These are phyloP conservation scores for Pseudanteris insignis DNA, from an alignment of 2,888 invertebrate genomes.

Conservation along the genomic window DNA sequence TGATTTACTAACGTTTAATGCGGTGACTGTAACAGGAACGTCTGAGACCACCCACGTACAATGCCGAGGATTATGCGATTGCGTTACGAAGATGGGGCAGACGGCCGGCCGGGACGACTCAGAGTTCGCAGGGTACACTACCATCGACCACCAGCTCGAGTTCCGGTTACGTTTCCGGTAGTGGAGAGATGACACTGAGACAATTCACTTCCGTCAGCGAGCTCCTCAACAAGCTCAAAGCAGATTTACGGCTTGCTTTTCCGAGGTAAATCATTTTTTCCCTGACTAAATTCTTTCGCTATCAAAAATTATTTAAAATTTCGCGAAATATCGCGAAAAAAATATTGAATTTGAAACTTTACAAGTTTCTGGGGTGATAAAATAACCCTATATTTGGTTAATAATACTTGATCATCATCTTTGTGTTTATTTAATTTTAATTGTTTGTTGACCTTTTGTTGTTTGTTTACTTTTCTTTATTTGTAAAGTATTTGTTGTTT, in stretches of 20 bases:
- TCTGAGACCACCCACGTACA: slow-evolving; percentile 87
- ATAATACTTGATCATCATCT: no score
- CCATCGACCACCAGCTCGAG: slow-evolving; percentile 65
- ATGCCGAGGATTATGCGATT: slow-evolving; percentile 87
- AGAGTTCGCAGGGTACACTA: slow-evolving; percentile 60
- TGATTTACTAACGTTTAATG: no score
- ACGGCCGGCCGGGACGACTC: slow-evolving; percentile 69
- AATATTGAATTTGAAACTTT: no score
- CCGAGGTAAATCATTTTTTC: slow-evolving; percentile 84
- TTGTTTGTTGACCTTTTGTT: no score
- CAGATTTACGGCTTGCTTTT: slow-evolving; percentile 86
- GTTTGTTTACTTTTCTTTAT: no score
- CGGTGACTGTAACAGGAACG: slow-evolving; percentile 72
- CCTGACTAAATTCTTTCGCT: no score
- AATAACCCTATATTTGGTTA: no score
- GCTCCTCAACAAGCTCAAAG: slow-evolving; percentile 83
- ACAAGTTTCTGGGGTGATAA: no score
- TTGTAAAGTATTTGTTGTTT: no score
- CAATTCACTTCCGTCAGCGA: slow-evolving; percentile 90
- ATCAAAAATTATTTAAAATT: no score
- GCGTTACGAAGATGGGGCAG: slow-evolving; percentile 84
- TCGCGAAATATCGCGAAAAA: no score
- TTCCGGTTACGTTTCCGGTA: slow-evolving; percentile 69
- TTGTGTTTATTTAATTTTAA: no score
- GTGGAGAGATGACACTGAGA: slow-evolving; percentile 85